Evolutionary conservation across 2,888 invertebrate species (phyloP).

Genomic region (Caprella mutica): DNA sequence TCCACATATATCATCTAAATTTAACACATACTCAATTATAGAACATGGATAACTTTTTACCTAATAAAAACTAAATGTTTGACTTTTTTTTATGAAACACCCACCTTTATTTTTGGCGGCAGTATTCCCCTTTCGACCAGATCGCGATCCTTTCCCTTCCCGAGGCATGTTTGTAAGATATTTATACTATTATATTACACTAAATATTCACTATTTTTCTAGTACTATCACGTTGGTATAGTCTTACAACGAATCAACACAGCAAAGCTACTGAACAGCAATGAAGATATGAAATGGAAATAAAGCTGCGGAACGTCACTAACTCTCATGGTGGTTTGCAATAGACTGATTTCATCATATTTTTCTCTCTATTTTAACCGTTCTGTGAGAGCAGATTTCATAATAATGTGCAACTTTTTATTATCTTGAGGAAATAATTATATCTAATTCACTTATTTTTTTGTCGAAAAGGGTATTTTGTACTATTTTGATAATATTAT

Average conservation of each 20-base stretch:
- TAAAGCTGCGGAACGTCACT: background rate
- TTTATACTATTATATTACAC: background rate
- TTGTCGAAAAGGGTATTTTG: too few relatives aligned
- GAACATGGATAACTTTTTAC: background rate
- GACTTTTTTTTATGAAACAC: too few relatives aligned
- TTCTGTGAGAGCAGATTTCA: too few relatives aligned
- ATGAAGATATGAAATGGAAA: background rate
- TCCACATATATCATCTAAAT: too few relatives aligned
- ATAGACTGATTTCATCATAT: too few relatives aligned
- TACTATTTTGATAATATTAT: too few relatives aligned
- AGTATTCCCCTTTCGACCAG: background rate
- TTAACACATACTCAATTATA: too few relatives aligned
- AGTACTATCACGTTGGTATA: constrained; percentile 10
- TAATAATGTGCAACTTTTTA: too few relatives aligned
- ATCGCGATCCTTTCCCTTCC: constrained; percentile 4
- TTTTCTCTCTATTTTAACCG: too few relatives aligned
- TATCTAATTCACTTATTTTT: too few relatives aligned
- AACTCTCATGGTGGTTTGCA: constrained; percentile 5
- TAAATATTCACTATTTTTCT: constrained; percentile 10
- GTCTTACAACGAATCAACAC: constrained; percentile 7
- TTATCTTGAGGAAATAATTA: too few relatives aligned
- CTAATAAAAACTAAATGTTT: background rate
- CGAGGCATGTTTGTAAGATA: constrained; percentile 2
- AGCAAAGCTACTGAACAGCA: background rate
- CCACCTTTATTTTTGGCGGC: constrained; percentile 3